Percentiles rank a stretch among this genome's conserved stretches.
Evolutionary conservation across 2,888 invertebrate genomes (phyloP).

Genomic region (Azorinus chamasolen): DNA sequence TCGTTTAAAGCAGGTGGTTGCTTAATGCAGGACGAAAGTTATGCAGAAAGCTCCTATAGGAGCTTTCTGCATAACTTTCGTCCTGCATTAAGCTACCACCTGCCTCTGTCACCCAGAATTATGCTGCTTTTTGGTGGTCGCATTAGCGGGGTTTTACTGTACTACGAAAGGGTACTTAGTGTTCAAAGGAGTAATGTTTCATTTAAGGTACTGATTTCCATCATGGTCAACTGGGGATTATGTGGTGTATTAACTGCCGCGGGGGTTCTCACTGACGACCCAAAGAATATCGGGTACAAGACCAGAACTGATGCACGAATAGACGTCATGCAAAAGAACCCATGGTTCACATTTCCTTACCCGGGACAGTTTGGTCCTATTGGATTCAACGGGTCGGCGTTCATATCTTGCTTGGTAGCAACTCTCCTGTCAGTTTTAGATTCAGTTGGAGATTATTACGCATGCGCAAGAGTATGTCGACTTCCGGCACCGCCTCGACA

Average conservation of each 20-base stretch:
- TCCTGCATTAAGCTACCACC: too few relatives aligned
- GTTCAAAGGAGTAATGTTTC: too few relatives aligned
- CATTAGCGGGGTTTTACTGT: too few relatives aligned
- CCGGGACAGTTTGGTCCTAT: conserved; percentile 75
- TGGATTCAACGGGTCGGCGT: conserved; percentile 60
- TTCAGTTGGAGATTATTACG: conserved; percentile 93
- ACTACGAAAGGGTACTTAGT: too few relatives aligned
- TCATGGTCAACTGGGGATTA: conserved; percentile 78
- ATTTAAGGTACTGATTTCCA: conserved; percentile 70
- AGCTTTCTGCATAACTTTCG: too few relatives aligned
- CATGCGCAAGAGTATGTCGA: conserved; percentile 90
- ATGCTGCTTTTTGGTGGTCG: too few relatives aligned
- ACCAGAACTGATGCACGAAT: conserved; percentile 82
- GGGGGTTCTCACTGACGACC: conserved; percentile 85
- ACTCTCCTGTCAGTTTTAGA: conserved; percentile 76
- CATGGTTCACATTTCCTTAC: conserved; percentile 75
- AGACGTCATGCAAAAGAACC: conserved; percentile 71
- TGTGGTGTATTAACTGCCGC: conserved; percentile 76
- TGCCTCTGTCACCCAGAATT: too few relatives aligned
- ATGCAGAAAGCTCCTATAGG: too few relatives aligned
- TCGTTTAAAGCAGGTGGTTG: too few relatives aligned
- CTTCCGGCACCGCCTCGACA: conserved; percentile 94
- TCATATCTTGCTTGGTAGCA: conserved; percentile 72
- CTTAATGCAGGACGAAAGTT: too few relatives aligned
- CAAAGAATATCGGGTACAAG: conserved; percentile 77